Percentiles rank a stretch among this genome's conserved stretches.
These are phyloP conservation scores for Tragelaphus strepsiceros DNA, from an alignment of 2,113 vertebrate genomes.

Conservation along the genomic window DNA sequence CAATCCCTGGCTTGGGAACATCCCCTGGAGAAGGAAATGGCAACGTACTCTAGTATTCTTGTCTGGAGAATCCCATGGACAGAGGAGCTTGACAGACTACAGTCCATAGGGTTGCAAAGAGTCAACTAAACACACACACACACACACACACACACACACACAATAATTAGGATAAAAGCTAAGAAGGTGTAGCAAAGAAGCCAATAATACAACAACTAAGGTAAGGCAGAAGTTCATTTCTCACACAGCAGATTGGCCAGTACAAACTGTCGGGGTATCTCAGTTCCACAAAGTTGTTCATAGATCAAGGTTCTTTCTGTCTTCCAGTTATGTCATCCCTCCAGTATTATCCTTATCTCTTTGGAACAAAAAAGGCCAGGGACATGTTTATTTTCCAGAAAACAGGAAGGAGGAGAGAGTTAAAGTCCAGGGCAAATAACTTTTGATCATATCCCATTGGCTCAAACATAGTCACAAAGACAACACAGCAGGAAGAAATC, in stretches of 20 bases:
- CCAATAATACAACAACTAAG: not conserved
- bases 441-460: not conserved
- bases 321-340: not conserved
- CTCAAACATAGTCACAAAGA: not conserved
- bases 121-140: not conserved
- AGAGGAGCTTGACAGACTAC: not conserved
- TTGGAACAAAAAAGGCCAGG: not conserved
- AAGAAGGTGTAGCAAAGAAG: not conserved
- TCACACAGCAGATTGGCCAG: not conserved
- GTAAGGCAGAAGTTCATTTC: not conserved
- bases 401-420: not conserved
- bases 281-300: not conserved
- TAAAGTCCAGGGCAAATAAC: not conserved
- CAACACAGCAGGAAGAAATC: not conserved
- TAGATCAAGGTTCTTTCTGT: not conserved
- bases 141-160: not conserved
- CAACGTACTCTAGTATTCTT: not conserved
- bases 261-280: not conserved
- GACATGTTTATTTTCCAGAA: not conserved
- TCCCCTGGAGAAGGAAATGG: not conserved
- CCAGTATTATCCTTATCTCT: not conserved
- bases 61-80: not conserved
- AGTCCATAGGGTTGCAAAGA: not conserved
- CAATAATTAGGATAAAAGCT: not conserved
- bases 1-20: not conserved